A percentile compares a stretch with the other conserved stretches of the same genome.
Evolutionary conservation across 2,113 vertebrate genomes (phyloP).

Genomic region (Sylvia atricapilla): DNA sequence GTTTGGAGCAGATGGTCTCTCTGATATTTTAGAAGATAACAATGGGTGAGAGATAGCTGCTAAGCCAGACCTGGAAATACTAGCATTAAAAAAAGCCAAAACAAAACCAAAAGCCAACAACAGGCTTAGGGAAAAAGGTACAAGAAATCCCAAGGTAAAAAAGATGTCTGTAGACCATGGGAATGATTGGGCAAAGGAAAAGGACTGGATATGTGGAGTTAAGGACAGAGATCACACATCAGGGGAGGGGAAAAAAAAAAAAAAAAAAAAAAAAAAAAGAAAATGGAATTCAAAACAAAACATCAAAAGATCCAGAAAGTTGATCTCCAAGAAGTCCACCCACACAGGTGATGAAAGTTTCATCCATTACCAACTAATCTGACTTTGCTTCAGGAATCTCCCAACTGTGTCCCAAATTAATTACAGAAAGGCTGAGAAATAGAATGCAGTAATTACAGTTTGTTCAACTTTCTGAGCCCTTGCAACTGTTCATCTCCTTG

Average conservation of each 20-base stretch:
- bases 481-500: background rate
- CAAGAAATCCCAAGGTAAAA: background rate
- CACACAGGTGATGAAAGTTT: background rate
- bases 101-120: background rate
- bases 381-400: background rate
- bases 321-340: background rate
- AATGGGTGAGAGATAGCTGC: background rate
- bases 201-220: background rate
- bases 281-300: background rate
- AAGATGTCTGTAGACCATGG: background rate
- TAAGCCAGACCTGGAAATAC: background rate
- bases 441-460: background rate
- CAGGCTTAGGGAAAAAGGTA: background rate
- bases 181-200: background rate
- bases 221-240: background rate
- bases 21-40: background rate
- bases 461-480: background rate
- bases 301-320: background rate
- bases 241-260: background rate
- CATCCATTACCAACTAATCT: background rate
- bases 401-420: background rate
- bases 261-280: background rate
- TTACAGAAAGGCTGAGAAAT: background rate
- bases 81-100: background rate
- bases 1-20: background rate